phyloP scores from a whole-genome alignment of 2,797 vertebrate genomes.

The Acropternis orthonyx region DNA sequence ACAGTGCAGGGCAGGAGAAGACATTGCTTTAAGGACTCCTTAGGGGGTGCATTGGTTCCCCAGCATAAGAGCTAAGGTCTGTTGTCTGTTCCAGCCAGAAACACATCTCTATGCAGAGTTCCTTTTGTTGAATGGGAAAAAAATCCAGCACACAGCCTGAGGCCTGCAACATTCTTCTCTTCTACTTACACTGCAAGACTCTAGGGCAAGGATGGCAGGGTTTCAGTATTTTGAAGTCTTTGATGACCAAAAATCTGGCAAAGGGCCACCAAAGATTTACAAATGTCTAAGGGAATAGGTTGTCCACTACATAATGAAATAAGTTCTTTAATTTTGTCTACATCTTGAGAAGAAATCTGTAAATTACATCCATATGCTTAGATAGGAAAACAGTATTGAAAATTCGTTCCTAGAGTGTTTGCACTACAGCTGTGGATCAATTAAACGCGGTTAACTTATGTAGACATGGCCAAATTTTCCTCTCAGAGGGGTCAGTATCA shows the following conservation, averaged over 20 bases:
- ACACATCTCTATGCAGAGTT: neutral
- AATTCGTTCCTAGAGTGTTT: neutral
- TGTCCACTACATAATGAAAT: neutral
- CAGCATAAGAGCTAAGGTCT: neutral
- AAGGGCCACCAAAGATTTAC: neutral
- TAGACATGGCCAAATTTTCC: neutral
- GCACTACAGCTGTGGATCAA: neutral
- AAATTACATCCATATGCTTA: neutral
- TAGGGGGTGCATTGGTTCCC: neutral
- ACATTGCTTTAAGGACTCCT: neutral
- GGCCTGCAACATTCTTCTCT: neutral
- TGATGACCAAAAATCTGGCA: neutral
- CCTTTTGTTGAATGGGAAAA: neutral
- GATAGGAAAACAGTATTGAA: neutral
- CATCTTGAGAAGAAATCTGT: neutral
- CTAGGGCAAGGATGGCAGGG: neutral
- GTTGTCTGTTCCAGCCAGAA: neutral
- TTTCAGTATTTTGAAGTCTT: neutral
- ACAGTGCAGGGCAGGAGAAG: fast-evolving
- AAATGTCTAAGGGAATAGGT: neutral
- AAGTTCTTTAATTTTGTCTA: neutral
- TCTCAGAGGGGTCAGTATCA: neutral
- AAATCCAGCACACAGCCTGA: neutral
- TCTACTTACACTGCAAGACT: neutral
- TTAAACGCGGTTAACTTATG: neutral